Percentiles rank a stretch among this genome's conserved stretches.
Evolutionary conservation across 2,113 vertebrate species (phyloP).

Genomic region (Anolis sagrei): DNA sequence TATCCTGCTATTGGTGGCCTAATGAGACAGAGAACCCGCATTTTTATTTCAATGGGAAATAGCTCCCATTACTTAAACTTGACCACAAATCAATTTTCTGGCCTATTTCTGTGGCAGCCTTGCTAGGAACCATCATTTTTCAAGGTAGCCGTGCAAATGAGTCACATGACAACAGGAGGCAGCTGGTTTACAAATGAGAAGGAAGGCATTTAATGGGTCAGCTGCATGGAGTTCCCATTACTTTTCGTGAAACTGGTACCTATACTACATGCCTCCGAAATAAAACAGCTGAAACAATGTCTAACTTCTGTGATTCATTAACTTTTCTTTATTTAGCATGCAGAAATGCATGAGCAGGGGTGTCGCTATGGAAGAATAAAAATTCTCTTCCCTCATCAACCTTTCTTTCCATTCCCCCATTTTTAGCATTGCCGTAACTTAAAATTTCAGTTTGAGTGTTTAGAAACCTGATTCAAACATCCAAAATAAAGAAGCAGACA

Average conservation of each 20-base stretch:
- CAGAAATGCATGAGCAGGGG: neutral
- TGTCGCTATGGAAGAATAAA: no score
- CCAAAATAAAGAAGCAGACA: no score
- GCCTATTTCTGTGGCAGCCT: neutral
- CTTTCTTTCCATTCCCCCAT: no score
- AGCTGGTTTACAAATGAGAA: neutral
- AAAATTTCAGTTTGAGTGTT: no score
- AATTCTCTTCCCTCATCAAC: no score
- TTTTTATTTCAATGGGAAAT: slow-evolving; percentile 23
- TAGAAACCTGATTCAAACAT: no score
- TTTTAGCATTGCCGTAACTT: no score
- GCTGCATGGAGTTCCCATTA: neutral
- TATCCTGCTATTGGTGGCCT: slow-evolving; percentile 17
- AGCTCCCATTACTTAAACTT: slow-evolving; percentile 15
- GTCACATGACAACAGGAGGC: neutral
- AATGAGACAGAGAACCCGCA: slow-evolving; percentile 16
- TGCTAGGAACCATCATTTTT: neutral
- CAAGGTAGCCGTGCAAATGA: neutral
- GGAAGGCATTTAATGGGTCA: neutral
- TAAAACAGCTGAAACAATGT: neutral
- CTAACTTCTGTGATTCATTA: neutral
- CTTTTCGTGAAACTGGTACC: neutral
- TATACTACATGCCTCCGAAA: neutral
- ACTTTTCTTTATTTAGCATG: neutral
- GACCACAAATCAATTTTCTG: slow-evolving; percentile 35